Evolutionary conservation across 2,888 invertebrate species (phyloP).

Genomic region (Amblyjoppa fuscipennis): DNA sequence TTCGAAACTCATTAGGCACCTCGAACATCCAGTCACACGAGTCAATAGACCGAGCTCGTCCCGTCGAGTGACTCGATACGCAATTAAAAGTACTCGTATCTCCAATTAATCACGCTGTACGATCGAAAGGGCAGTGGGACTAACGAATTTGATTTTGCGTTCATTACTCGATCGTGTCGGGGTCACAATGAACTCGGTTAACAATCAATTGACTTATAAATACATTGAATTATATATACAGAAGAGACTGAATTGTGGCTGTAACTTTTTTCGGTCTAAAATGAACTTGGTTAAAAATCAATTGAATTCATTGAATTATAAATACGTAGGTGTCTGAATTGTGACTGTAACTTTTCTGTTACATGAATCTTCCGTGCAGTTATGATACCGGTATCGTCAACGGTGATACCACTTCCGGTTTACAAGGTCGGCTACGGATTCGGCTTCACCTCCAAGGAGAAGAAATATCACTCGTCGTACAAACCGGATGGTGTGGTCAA

Average conservation of each 20-base stretch:
- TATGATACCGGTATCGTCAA: slow-evolving; percentile 89
- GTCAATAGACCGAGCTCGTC: slow-evolving; percentile 21
- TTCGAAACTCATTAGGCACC: slow-evolving; percentile 40
- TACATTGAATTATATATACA: slow-evolving; percentile 9
- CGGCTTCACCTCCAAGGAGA: slow-evolving; percentile 80
- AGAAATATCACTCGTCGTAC: slow-evolving; percentile 78
- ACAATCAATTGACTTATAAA: background rate
- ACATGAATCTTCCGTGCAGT: slow-evolving; percentile 83
- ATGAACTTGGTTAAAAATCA: background rate
- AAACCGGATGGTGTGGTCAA: slow-evolving; percentile 80
- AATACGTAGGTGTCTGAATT: background rate
- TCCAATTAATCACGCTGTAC: slow-evolving; percentile 36
- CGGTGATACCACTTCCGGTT: slow-evolving; percentile 88
- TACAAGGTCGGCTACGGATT: slow-evolving; percentile 88
- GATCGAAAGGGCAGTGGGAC: slow-evolving; percentile 36
- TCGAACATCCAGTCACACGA: slow-evolving; percentile 22
- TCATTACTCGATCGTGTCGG: slow-evolving; percentile 25
- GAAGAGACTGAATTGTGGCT: background rate
- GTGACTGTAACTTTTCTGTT: slow-evolving; percentile 26
- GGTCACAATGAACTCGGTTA: slow-evolving; percentile 17
- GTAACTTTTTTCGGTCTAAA: slow-evolving; percentile 11
- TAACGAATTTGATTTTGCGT: slow-evolving; percentile 51
- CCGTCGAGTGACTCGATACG: slow-evolving; percentile 17
- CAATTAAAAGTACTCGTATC: slow-evolving; percentile 43
- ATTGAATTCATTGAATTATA: background rate